Conservation (phyloP, 1,140 invertebrate species). For the Macrotrachela quadricornifera region DNA sequence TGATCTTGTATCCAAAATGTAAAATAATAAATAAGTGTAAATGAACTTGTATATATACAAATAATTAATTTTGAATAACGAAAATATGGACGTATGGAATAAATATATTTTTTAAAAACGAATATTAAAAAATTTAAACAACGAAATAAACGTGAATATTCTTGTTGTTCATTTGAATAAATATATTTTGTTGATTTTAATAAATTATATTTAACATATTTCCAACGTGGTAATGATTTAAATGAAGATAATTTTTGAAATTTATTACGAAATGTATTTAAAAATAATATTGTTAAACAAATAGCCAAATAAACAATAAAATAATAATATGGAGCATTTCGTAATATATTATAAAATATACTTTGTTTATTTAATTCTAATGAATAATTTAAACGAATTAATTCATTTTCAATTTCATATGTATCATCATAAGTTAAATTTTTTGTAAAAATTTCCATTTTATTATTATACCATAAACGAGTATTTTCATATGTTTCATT, state of each 20-base stretch:
- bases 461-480: not conserved
- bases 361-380: too few relatives aligned
- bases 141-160: not conserved
- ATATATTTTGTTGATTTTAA: not conserved
- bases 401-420: too few relatives aligned
- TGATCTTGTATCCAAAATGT: not conserved
- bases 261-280: not conserved
- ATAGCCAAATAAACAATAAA: too few relatives aligned
- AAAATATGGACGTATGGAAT: not conserved
- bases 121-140: not conserved
- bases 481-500: not conserved
- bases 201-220: not conserved
- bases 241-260: not conserved
- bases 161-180: not conserved
- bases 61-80: not conserved
- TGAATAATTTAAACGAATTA: too few relatives aligned
- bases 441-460: not conserved
- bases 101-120: not conserved
- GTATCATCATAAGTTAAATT: too few relatives aligned
- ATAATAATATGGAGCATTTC: too few relatives aligned
- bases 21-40: not conserved
- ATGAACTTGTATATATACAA: not conserved
- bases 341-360: too few relatives aligned
- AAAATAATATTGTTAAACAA: not conserved
- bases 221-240: not conserved